Percentiles rank a stretch among this genome's conserved stretches.
These are phyloP conservation scores for Oryctes rhinoceros DNA, from an alignment of 1,140 invertebrate species.

Conservation along the genomic window DNA sequence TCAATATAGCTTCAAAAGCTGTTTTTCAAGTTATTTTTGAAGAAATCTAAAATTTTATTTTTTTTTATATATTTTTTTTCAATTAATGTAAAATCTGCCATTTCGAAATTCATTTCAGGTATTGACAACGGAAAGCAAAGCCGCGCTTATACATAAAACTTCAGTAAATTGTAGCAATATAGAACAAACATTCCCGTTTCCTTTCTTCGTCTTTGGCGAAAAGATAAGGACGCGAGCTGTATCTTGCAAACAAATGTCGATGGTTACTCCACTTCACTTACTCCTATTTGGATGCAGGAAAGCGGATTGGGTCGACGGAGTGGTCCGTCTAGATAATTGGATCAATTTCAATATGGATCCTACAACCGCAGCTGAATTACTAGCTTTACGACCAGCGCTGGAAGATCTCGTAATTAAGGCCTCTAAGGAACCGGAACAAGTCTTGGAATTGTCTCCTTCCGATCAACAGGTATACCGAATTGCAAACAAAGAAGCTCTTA, in stretches of 20 bases:
- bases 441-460: constrained; percentile 65
- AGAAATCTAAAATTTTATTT: too few relatives aligned
- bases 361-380: constrained; percentile 78
- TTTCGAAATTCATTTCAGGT: constrained; percentile 67
- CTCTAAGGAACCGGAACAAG: constrained; percentile 78
- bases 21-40: too few relatives aligned
- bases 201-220: constrained; percentile 98
- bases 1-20: too few relatives aligned
- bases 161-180: constrained; percentile 94
- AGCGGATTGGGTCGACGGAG: constrained; percentile 78
- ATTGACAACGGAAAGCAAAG: constrained; percentile 93
- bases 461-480: constrained; percentile 64
- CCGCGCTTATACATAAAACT: constrained; percentile 94
- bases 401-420: constrained; percentile 85
- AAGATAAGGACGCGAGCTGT: constrained; percentile 96
- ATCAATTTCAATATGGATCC: constrained; percentile 89
- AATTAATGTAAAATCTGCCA: background rate
- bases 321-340: constrained; percentile 89
- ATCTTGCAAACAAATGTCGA: constrained; percentile 97
- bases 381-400: constrained; percentile 85
- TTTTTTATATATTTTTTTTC: constrained; percentile 55
- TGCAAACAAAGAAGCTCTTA: too few relatives aligned
- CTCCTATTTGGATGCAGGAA: constrained; percentile 91
- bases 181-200: constrained; percentile 87
- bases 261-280: constrained; percentile 94